Base-by-base conservation (phyloP, 2,888 invertebrate genomes). In the Helleia helle region DNA sequence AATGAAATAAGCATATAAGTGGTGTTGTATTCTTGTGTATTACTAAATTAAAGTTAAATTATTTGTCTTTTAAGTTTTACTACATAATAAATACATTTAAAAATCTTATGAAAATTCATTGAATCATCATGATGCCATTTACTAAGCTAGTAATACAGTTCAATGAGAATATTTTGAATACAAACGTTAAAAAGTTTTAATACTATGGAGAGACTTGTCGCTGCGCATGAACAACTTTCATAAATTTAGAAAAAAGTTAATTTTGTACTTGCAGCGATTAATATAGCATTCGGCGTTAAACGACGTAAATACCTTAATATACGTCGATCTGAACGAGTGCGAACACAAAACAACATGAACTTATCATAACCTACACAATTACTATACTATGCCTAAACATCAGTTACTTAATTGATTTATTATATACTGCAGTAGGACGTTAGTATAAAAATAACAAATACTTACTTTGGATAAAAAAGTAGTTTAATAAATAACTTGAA, bases 251-350 rank as follows among this genome's bases (percentile, higher is more conserved):
- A 12, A 15, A 34, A 34, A 12, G 17, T 9, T 17, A 8, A 15
- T 30, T 15, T 12, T 18, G 12, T 5, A 22, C 11, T 24, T 24
- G 4, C 29, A 38, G 24, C 47, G 46, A 14, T n/a, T 48, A 41
- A 41, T 55, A 40, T 57, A 15, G 58, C 54, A 56, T 51, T 42
- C 50, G 49, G 54, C 71, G 53, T 70, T 71, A 74, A 71, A 65
- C 74, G 59, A 59, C 56, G 59, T 46, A 71, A 42, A 46, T 53
- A 42, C 36, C 66, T 72, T 41, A 26, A 39, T 48, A 58, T 67
- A 57, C 59, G 52, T 55, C 60, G 75, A 56, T 71, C 77, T 76
- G 75, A 76, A 67, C 55, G 50, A 66, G 64, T 76, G 77, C 76
- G 22, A 34, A 27, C 26, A 4, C 14, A 40, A 28, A 24, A 25